Evolutionary conservation across 2,888 invertebrate species (phyloP), one percentile per base, ranked within the genome.

Genomic region (Zygothrica quintamaculata): DNA sequence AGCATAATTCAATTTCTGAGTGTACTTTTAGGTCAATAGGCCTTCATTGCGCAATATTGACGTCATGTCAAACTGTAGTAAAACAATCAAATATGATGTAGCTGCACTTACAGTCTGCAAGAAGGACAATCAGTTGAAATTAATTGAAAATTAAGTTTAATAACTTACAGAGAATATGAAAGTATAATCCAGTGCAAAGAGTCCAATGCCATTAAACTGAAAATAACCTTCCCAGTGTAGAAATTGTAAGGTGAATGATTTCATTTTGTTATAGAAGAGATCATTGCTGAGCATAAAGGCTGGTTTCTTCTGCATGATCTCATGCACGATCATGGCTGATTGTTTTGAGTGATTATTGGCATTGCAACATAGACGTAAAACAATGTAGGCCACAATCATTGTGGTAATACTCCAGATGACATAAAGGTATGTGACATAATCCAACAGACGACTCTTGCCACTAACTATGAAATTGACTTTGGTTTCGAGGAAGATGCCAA

Each of bases 231-330:
- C 91, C 88, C 91, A 90, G 69, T 91, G 91, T 1, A 91, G 81
- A 42, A 89, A 90, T 59, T 91, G 91, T 66, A 91, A 60, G 0
- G 91, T 90, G 57, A 91, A 91, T 3, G 90, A 89, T 58, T 91
- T 91, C 91, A 91, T 91, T 80, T 90, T 90, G 68, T 90, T 91
- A 62, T 91, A 91, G 46, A 88, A 91, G 1, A 89, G 69, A 87
- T 91, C 90, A 47, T 90, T 90, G 68, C 89, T 90, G 34, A 91
- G 65, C 91, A 91, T 90, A 56, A 91, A 91, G 1, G 89, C 85
- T 0, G 91, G 91, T 40, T 91, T 91, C 74, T 91, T 91, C 31
- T 91, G 91, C 88, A 91, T 89, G 15, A 91, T 91, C 78, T 91
- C 90, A 51, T 91, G 91, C 0, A 91, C 89, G 46, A 91, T 88